Percentiles rank a stretch among this genome's conserved stretches.
These are phyloP conservation scores for Camponotus pennsylvanicus DNA, from an alignment of 1,140 invertebrate species.

Conservation along the genomic window DNA sequence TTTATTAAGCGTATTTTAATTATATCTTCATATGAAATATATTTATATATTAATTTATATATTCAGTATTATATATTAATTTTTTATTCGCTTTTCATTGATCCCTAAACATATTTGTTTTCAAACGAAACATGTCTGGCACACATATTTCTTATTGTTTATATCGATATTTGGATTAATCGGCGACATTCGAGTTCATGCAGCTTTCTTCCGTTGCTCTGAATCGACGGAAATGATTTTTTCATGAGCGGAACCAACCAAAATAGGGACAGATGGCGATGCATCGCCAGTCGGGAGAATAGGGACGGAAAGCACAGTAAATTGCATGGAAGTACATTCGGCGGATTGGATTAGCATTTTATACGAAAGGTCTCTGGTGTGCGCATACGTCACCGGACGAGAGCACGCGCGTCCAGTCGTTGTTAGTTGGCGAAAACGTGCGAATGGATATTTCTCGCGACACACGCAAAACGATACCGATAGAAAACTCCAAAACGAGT, in stretches of 20 bases:
- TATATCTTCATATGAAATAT: not conserved
- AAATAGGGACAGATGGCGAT: constrained; percentile 38
- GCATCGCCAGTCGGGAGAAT: constrained; percentile 11
- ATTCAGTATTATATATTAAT: not conserved
- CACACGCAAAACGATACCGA: constrained; percentile 10
- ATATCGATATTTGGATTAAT: not conserved
- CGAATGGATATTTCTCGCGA: constrained; percentile 29
- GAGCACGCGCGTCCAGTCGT: not conserved
- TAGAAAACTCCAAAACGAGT: constrained; percentile 25
- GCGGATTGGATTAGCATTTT: constrained; percentile 57
- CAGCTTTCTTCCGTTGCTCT: not conserved
- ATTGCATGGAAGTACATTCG: constrained; percentile 57
- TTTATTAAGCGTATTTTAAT: not conserved
- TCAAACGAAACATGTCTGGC: no score
- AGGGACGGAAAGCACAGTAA: constrained; percentile 56
- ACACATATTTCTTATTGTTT: not conserved
- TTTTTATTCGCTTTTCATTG: no score
- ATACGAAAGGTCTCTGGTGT: constrained; percentile 13
- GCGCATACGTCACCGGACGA: constrained; percentile 2
- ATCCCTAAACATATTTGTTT: constrained; percentile 4
- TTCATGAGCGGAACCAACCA: constrained; percentile 40
- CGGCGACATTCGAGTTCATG: not conserved
- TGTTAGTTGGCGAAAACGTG: not conserved
- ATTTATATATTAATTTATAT: not conserved
- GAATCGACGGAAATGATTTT: constrained; percentile 42